Conservation (phyloP, 2,888 invertebrate genomes). For the Meloe dianella region DNA sequence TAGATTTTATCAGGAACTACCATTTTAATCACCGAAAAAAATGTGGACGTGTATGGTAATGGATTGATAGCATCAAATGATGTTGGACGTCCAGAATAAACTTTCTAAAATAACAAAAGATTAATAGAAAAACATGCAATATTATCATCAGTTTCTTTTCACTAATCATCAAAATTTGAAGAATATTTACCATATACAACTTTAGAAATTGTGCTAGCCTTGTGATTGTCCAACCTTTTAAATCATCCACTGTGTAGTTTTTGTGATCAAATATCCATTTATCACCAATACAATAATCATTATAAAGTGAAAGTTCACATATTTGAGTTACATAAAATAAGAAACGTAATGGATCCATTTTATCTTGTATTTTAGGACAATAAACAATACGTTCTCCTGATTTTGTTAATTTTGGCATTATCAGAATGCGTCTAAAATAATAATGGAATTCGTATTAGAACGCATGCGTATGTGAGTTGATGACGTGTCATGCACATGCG, state of each 20-base stretch:
- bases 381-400: not conserved
- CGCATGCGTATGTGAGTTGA: too few relatives aligned
- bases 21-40: not conserved
- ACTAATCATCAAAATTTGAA: too few relatives aligned
- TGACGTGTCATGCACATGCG: too few relatives aligned
- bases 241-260: not conserved
- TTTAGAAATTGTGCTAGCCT: not conserved
- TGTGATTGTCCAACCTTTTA: not conserved
- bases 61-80: not conserved
- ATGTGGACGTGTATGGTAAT: not conserved
- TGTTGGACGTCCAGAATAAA: not conserved
- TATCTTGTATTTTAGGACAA: not conserved
- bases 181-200: too few relatives aligned
- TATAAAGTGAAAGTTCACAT: not conserved
- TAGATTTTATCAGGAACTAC: not conserved
- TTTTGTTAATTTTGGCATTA: not conserved
- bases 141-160: too few relatives aligned
- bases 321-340: not conserved
- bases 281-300: conserved; percentile 8
- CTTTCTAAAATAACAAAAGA: not conserved
- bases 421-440: not conserved
- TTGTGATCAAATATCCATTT: not conserved
- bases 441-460: too few relatives aligned
- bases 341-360: not conserved
- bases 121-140: too few relatives aligned